Evolutionary conservation across 2,888 invertebrate species (phyloP).

Genomic region (Microctonus hyperodae): DNA sequence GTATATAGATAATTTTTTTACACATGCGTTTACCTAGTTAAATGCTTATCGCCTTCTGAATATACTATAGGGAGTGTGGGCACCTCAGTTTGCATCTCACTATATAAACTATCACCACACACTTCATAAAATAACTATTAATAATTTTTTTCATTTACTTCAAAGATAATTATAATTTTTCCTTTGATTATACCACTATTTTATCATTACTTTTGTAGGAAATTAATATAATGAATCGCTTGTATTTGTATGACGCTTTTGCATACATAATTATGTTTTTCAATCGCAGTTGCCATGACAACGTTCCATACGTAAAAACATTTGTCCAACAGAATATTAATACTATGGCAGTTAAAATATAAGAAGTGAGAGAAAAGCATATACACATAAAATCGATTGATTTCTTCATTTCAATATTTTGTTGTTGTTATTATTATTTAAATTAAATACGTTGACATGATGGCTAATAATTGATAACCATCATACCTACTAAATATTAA

Average conservation of each 20-base stretch:
- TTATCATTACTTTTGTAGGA: neutral
- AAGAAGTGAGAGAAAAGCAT: neutral
- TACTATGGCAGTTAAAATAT: no score
- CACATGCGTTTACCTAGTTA: conserved; percentile 51
- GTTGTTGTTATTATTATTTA: neutral
- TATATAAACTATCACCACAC: neutral
- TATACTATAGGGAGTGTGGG: conserved; percentile 57
- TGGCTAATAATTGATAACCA: neutral
- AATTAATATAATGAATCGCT: neutral
- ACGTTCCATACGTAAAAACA: neutral
- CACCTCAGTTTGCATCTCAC: conserved; percentile 59
- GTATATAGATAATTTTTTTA: neutral
- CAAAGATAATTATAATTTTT: neutral
- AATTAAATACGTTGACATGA: neutral
- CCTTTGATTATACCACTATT: neutral
- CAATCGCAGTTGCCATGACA: neutral
- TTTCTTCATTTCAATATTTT: neutral
- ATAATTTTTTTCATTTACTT: neutral
- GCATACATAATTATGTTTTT: neutral
- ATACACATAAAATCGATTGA: neutral
- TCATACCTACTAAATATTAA: neutral
- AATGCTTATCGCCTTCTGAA: conserved; percentile 49
- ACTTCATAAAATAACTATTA: neutral
- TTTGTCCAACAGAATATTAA: neutral
- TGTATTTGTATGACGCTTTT: neutral